Percentiles rank a stretch among this genome's conserved stretches.
Evolutionary conservation across 2,888 invertebrate species (phyloP).

Genomic region (Elaeidobius kamerunicus): DNA sequence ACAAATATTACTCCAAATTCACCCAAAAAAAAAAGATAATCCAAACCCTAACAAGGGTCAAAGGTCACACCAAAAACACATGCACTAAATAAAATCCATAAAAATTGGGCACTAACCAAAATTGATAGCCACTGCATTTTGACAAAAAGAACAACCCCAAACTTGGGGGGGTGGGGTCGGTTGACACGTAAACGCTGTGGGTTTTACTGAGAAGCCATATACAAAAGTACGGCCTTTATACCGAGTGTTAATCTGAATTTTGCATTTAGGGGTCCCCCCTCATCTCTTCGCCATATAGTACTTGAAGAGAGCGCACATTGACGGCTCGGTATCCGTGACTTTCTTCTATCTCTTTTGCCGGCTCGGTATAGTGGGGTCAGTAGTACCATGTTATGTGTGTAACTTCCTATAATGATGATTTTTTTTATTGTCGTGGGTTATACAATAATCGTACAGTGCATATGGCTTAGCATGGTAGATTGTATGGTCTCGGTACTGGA

Average conservation of each 20-base stretch:
- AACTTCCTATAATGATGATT: constrained; percentile 19
- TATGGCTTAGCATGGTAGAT: too few species aligned
- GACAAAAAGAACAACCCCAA: constrained; percentile 30
- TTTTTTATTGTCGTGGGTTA: constrained; percentile 8
- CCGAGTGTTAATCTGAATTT: constrained; percentile 41
- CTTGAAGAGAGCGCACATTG: constrained; percentile 34
- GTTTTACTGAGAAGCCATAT: constrained; percentile 44
- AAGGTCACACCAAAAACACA: constrained; percentile 42
- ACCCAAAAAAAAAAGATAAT: constrained; percentile 5
- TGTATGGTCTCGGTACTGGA: too few species aligned
- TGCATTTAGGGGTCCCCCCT: constrained; percentile 43
- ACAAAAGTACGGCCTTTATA: constrained; percentile 44
- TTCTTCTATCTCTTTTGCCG: constrained; percentile 24
- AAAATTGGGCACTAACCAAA: constrained; percentile 48
- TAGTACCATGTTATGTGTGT: too few species aligned
- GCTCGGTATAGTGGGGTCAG: constrained; percentile 13
- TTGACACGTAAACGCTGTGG: constrained; percentile 44
- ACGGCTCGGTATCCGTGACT: constrained; percentile 27
- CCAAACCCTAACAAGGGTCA: constrained; percentile 11
- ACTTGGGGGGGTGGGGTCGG: constrained; percentile 35
- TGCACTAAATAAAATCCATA: constrained; percentile 28
- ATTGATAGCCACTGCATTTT: constrained; percentile 50
- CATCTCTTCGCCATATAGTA: constrained; percentile 16
- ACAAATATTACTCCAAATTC: too few species aligned
- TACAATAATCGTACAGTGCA: too few species aligned